phyloP scores from a whole-genome alignment of 2,888 invertebrate genomes.

The Acanthosoma haemorrhoidale region DNA sequence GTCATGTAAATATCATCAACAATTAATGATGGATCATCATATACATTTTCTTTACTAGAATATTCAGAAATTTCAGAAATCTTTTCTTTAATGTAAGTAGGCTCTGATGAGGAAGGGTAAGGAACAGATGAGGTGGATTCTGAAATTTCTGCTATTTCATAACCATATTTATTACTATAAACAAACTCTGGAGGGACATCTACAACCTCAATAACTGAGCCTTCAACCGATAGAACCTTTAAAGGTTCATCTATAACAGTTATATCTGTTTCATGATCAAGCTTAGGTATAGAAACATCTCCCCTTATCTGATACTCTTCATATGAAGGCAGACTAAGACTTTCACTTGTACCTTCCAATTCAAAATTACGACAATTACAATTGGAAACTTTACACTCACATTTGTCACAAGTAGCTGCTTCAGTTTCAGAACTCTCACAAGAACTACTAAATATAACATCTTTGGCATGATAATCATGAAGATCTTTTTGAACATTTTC shows the following conservation, averaged over 20 bases:
- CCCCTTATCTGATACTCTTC: slow-evolving; percentile 9
- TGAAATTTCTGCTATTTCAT: not conserved
- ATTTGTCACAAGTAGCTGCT: slow-evolving; percentile 8
- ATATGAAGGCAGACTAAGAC: slow-evolving; percentile 22
- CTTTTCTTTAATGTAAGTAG: slow-evolving; percentile 1
- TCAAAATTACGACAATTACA: slow-evolving; percentile 16
- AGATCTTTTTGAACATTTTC: not conserved
- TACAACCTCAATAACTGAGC: slow-evolving; percentile 35
- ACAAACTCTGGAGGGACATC: slow-evolving; percentile 25
- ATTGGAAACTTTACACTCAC: slow-evolving; percentile 9
- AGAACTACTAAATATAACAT: not conserved
- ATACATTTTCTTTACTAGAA: not conserved
- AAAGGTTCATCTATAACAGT: not conserved
- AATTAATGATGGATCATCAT: slow-evolving; percentile 26
- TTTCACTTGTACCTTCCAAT: slow-evolving; percentile 26
- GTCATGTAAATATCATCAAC: slow-evolving; percentile 48
- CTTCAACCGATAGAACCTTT: slow-evolving; percentile 32
- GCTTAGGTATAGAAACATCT: not conserved
- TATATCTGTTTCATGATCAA: not conserved
- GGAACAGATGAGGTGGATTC: not conserved
- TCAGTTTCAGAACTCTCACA: slow-evolving; percentile 27
- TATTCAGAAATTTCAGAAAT: not conserved
- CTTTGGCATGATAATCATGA: not conserved
- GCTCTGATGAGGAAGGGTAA: not conserved
- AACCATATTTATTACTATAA: not conserved